Evolutionary conservation across 1,140 invertebrate genomes (phyloP).

Genomic region (Chironomus tepperi): DNA sequence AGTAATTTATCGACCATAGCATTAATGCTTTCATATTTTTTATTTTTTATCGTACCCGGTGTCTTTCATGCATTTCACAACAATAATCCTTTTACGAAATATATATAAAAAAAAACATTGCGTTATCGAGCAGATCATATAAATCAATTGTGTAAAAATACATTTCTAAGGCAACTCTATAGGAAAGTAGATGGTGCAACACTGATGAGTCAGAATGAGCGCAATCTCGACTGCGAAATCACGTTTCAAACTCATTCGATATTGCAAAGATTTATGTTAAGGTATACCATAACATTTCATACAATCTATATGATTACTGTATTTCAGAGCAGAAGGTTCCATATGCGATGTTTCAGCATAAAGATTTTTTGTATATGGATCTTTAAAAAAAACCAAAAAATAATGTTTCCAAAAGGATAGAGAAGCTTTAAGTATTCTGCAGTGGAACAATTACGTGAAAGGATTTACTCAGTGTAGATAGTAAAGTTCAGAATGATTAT

Average conservation of each 20-base stretch:
- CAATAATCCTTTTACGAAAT: not conserved
- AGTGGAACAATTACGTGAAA: too few species aligned
- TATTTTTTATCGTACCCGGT: not conserved
- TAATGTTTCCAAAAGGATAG: too few species aligned
- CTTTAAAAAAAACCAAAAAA: too few species aligned
- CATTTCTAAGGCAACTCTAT: constrained; percentile 27
- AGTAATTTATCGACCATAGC: not conserved
- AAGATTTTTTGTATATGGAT: too few species aligned
- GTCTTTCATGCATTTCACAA: not conserved
- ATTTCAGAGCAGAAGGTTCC: constrained; percentile 42
- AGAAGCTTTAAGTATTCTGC: too few species aligned
- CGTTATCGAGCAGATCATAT: constrained; percentile 19
- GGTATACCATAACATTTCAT: constrained; percentile 48
- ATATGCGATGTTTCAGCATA: too few species aligned
- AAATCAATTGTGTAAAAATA: constrained; percentile 23
- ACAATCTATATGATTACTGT: constrained; percentile 31
- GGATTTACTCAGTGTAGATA: too few species aligned
- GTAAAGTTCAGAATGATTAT: too few species aligned
- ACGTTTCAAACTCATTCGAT: constrained; percentile 91
- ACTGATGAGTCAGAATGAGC: constrained; percentile 76
- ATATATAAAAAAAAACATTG: not conserved
- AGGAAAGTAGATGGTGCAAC: constrained; percentile 85
- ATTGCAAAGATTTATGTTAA: constrained; percentile 84
- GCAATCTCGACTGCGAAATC: constrained; percentile 80
- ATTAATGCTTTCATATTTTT: not conserved